These are phyloP conservation scores for Suncus etruscus DNA, from an alignment of 2,113 vertebrate species.

Conservation along the genomic window DNA sequence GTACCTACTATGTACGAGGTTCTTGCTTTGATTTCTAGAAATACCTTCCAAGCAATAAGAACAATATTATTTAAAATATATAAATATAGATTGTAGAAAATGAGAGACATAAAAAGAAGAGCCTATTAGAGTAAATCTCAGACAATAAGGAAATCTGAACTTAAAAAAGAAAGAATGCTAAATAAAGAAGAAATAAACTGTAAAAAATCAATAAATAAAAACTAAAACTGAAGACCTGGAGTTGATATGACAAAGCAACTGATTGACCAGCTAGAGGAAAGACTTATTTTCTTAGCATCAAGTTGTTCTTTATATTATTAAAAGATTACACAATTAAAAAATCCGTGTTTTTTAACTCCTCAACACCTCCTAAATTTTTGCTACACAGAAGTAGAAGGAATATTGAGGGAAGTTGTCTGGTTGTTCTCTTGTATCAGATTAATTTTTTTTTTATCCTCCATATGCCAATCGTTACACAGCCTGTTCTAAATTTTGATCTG, in stretches of 20 bases:
- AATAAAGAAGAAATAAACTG: not conserved
- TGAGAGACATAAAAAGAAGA: not conserved
- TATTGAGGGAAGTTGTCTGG: slow-evolving; percentile 56
- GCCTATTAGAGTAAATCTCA: not conserved
- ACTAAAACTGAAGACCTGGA: not conserved
- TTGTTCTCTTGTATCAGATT: slow-evolving; percentile 79
- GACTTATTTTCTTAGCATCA: slow-evolving; percentile 31
- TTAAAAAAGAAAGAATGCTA: not conserved
- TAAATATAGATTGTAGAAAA: not conserved
- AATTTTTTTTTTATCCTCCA: slow-evolving; percentile 79
- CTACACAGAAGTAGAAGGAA: slow-evolving; percentile 60
- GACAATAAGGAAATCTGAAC: not conserved
- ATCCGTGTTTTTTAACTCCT: not conserved
- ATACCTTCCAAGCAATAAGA: too few relatives aligned
- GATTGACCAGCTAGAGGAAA: not conserved
- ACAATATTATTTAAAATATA: not conserved
- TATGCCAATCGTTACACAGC: slow-evolving; percentile 79
- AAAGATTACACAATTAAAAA: slow-evolving; percentile 25
- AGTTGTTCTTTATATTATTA: not conserved
- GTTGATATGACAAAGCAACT: not conserved
- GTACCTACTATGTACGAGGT: too few relatives aligned
- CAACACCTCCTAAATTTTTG: slow-evolving; percentile 17
- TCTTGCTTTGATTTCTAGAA: too few relatives aligned
- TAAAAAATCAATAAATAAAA: not conserved
- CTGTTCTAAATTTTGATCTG: slow-evolving; percentile 83